phyloP scores from a whole-genome alignment of 2,113 vertebrate genomes.

The Passerina amoena region DNA sequence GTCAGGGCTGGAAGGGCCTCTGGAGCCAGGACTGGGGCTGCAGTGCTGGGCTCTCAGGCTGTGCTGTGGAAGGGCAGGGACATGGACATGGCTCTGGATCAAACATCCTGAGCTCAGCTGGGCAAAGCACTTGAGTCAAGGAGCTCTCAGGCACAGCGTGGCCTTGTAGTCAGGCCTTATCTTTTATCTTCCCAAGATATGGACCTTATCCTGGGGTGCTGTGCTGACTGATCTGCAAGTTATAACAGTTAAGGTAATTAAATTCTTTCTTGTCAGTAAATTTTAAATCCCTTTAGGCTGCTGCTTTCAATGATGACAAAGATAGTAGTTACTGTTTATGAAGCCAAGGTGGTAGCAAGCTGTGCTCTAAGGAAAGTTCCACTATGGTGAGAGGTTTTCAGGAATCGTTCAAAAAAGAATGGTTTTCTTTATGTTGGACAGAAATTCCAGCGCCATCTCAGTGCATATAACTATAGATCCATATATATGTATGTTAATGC shows the following conservation, averaged over 20 bases:
- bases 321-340: background rate
- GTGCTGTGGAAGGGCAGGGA: background rate
- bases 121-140: background rate
- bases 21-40: accelerated
- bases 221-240: background rate
- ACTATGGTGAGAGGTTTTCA: background rate
- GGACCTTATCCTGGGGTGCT: background rate
- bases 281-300: background rate
- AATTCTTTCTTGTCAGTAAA: background rate
- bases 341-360: background rate
- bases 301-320: background rate
- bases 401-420: background rate
- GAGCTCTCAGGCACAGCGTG: background rate
- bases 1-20: background rate
- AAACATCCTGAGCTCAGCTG: background rate
- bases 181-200: background rate
- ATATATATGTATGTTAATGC: background rate
- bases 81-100: background rate
- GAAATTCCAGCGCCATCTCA: background rate
- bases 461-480: background rate
- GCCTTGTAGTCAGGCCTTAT: background rate
- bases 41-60: accelerated
- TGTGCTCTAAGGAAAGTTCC: background rate
- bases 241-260: background rate
- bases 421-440: background rate